phyloP scores from a whole-genome alignment of 2,888 invertebrate genomes.

The Hemicrepidius hirtus region DNA sequence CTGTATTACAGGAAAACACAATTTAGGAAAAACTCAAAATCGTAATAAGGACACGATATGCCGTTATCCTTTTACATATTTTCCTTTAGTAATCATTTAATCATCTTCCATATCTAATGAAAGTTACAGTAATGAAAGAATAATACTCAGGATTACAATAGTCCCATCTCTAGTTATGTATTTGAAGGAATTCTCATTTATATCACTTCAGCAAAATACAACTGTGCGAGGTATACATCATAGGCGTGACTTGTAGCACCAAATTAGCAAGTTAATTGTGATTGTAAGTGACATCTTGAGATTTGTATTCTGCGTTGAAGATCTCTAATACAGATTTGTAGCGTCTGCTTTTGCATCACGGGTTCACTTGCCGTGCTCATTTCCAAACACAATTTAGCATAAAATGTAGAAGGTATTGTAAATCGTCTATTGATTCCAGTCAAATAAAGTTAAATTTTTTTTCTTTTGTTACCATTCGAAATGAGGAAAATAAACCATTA shows the following conservation, averaged over 20 bases:
- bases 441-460: background rate
- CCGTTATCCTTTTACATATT: too few species aligned
- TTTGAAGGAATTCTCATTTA: slow-evolving; percentile 39
- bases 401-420: background rate
- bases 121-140: too few species aligned
- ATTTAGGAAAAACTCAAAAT: too few species aligned
- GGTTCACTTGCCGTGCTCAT: slow-evolving; percentile 1
- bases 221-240: slow-evolving; percentile 43
- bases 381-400: slow-evolving; percentile 11
- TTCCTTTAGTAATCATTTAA: too few species aligned
- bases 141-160: background rate
- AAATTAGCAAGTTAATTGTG: slow-evolving; percentile 71
- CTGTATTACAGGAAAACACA: too few species aligned
- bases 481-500: background rate
- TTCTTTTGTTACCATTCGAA: background rate
- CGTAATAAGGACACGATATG: too few species aligned
- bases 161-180: slow-evolving; percentile 33
- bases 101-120: too few species aligned
- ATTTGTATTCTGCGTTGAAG: slow-evolving; percentile 67
- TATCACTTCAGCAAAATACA: slow-evolving; percentile 40
- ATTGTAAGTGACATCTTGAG: slow-evolving; percentile 69
- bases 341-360: slow-evolving; percentile 33
- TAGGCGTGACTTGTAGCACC: slow-evolving; percentile 53
- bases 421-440: slow-evolving; percentile 7
- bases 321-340: slow-evolving; percentile 57